Conservation (phyloP, 2,113 vertebrate genomes). For the Cyanoramphus novaezelandiae region DNA sequence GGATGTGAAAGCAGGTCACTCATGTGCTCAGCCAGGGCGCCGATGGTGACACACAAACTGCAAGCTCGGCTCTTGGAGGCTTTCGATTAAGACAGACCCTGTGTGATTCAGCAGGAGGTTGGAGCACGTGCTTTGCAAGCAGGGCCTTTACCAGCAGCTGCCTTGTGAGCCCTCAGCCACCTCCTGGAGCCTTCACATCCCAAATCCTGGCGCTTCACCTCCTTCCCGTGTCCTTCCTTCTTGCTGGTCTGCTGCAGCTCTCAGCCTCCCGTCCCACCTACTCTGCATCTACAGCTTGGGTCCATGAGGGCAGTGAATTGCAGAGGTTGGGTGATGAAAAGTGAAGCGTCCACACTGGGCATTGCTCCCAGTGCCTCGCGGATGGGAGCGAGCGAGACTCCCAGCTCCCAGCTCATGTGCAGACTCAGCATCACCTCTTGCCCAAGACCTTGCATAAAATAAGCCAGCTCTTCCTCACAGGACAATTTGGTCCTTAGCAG, state of each 20-base stretch:
- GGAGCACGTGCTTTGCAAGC: not conserved
- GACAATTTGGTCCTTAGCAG: not conserved
- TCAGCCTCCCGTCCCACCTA: accelerated
- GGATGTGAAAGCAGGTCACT: not conserved
- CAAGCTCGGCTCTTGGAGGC: not conserved
- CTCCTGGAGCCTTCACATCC: not conserved
- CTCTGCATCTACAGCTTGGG: not conserved
- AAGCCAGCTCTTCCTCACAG: accelerated
- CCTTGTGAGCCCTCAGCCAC: not conserved
- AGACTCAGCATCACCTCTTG: not conserved
- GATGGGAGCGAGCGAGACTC: not conserved
- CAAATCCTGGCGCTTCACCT: not conserved
- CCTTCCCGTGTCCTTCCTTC: accelerated
- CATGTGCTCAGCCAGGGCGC: not conserved
- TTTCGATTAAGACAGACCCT: not conserved
- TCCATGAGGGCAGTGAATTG: not conserved
- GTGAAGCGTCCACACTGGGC: accelerated
- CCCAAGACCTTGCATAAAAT: not conserved
- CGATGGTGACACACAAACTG: not conserved
- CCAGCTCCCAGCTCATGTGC: not conserved
- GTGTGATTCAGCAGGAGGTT: not conserved
- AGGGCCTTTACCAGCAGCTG: not conserved
- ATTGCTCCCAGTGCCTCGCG: accelerated
- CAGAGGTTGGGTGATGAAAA: not conserved
- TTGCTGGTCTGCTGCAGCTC: not conserved